Conservation (phyloP, 2,113 vertebrate species). For the Hydropotes inermis region DNA sequence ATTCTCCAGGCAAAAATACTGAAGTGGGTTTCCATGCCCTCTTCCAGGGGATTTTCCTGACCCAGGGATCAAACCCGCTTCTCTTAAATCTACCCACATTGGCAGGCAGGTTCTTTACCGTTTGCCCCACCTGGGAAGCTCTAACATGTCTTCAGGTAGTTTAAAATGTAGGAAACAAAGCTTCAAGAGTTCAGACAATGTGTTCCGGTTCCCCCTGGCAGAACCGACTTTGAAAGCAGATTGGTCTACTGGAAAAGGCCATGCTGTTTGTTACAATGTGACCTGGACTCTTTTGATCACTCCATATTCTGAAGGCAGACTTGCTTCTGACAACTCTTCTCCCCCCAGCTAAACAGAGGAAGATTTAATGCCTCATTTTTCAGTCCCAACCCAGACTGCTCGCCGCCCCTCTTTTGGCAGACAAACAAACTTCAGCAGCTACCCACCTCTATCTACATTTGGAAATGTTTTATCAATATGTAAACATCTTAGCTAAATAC, state of each 20-base stretch:
- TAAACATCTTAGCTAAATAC: neutral
- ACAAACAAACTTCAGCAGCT: neutral
- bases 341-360: neutral
- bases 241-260: neutral
- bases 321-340: neutral
- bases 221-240: neutral
- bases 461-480: neutral
- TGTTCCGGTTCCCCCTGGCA: neutral
- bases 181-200: neutral
- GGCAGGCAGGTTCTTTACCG: neutral
- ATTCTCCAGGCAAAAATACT: neutral
- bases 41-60: neutral
- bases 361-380: neutral
- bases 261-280: neutral
- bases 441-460: neutral
- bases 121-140: neutral
- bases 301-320: neutral
- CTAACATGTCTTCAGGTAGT: neutral
- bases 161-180: neutral
- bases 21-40: neutral
- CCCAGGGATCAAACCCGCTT: neutral
- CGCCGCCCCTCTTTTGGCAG: neutral
- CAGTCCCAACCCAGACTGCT: neutral
- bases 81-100: neutral
- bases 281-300: neutral